These are phyloP conservation scores for Strix occidentalis DNA, from an alignment of 2,797 vertebrate genomes.

Conservation along the genomic window DNA sequence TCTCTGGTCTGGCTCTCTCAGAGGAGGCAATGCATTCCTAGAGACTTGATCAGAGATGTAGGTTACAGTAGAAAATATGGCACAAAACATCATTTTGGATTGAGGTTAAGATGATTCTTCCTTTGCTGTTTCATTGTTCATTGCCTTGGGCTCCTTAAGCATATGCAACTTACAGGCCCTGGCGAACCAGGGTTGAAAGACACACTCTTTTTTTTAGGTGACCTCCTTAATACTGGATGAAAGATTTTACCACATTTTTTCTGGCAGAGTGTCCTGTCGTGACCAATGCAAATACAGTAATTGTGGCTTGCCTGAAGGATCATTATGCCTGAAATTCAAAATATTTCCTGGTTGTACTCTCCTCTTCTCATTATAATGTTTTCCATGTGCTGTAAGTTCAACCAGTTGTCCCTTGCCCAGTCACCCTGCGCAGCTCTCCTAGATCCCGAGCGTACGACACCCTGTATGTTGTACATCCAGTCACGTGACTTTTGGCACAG, in stretches of 20 bases:
- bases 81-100: neutral
- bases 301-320: constrained; percentile 1
- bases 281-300: constrained; percentile 1
- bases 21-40: neutral
- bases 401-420: neutral
- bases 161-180: neutral
- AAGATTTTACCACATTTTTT: neutral
- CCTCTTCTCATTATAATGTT: neutral
- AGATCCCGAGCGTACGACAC: neutral
- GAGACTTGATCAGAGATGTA: neutral
- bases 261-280: neutral
- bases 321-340: neutral
- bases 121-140: neutral
- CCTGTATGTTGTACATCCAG: neutral
- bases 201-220: neutral
- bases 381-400: neutral
- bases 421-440: accelerated
- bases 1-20: neutral
- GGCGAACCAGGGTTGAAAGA: neutral
- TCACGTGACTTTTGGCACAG: neutral
- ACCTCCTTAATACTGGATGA: neutral
- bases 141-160: neutral
- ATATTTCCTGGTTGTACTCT: neutral
- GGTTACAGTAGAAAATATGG: neutral
- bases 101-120: neutral